These are phyloP conservation scores for Diarsia dahlii DNA, from an alignment of 2,888 invertebrate genomes.

Conservation along the genomic window DNA sequence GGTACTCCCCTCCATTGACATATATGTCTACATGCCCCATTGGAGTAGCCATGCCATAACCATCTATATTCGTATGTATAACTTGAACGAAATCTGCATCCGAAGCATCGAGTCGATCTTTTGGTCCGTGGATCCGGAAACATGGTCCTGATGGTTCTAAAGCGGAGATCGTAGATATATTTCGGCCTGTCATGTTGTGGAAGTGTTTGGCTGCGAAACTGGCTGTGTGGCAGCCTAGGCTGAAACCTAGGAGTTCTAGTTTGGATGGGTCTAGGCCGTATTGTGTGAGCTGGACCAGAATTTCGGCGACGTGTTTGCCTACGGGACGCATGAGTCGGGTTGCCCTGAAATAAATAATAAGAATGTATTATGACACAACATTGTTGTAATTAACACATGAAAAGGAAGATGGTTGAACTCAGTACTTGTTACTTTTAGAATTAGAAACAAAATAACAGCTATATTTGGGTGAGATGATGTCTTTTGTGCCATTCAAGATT, in stretches of 20 bases:
- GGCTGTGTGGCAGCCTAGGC: slow-evolving; percentile 85
- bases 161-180: slow-evolving; percentile 83
- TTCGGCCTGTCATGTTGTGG: slow-evolving; percentile 79
- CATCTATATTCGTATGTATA: slow-evolving; percentile 87
- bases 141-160: slow-evolving; percentile 87
- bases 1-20: slow-evolving; percentile 86
- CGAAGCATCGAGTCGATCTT: slow-evolving; percentile 79
- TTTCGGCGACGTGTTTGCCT: slow-evolving; percentile 84
- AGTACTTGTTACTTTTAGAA: neutral
- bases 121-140: slow-evolving; percentile 77
- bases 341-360: slow-evolving; percentile 65
- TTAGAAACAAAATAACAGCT: no score
- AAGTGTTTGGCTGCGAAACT: slow-evolving; percentile 84
- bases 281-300: slow-evolving; percentile 78
- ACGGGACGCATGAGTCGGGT: slow-evolving; percentile 87
- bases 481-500: neutral
- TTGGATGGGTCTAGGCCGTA: slow-evolving; percentile 80
- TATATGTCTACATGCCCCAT: slow-evolving; percentile 88
- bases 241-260: slow-evolving; percentile 85
- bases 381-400: neutral
- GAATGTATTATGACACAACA: neutral
- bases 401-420: neutral
- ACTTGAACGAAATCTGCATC: slow-evolving; percentile 87
- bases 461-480: no score
- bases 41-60: slow-evolving; percentile 84